phyloP scores from a whole-genome alignment of 37 sponge, comb jelly and placozoan species.

The Cladorhizidae sp. region DNA sequence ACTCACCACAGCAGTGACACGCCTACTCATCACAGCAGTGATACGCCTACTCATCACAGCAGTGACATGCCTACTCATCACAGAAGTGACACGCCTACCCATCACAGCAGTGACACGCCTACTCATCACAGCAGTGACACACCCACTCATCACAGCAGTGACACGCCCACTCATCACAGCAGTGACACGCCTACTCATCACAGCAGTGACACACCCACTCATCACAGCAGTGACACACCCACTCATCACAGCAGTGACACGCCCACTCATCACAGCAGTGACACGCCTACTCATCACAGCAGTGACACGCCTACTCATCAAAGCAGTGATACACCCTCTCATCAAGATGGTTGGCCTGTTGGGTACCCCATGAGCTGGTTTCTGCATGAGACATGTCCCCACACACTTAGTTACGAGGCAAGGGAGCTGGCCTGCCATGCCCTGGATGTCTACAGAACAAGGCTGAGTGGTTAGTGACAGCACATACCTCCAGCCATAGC shows the following conservation, averaged over 20 bases:
- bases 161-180: not conserved
- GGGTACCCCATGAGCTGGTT: constrained; percentile 71
- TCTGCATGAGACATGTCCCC: constrained; percentile 14
- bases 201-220: no score
- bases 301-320: no score
- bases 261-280: no score
- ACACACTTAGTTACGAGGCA: constrained; percentile 65
- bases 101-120: not conserved
- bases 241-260: not conserved
- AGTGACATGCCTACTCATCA: not conserved
- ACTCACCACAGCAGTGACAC: no score
- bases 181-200: no score
- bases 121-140: not conserved
- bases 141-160: not conserved
- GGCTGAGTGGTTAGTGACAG: not conserved
- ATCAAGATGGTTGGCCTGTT: not conserved
- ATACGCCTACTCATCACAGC: no score
- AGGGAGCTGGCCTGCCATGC: constrained; percentile 79
- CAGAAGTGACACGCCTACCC: not conserved
- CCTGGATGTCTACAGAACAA: constrained; percentile 45
- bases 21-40: no score
- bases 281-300: no score
- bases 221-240: no score
- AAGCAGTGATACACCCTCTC: no score
- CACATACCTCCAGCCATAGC: not conserved